Percentiles rank a stretch among this genome's conserved stretches.
These are phyloP conservation scores for Leucania comma DNA, from an alignment of 2,888 invertebrate species.

Conservation along the genomic window DNA sequence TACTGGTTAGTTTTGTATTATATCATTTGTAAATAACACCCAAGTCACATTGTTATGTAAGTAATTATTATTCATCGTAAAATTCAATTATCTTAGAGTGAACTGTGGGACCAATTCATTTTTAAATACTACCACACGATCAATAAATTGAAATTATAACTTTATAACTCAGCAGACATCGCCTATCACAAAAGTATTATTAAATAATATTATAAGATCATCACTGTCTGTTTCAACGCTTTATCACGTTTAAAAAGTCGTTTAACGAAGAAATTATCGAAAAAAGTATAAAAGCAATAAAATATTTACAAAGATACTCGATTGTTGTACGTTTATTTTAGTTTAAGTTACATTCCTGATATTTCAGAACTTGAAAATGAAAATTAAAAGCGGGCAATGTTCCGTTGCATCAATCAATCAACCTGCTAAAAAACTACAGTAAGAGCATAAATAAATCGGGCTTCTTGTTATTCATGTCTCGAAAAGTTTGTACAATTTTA, in stretches of 20 bases:
- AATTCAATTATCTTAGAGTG: slow-evolving; percentile 46
- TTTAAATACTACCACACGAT: slow-evolving; percentile 45
- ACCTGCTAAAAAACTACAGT: background rate
- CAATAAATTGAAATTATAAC: slow-evolving; percentile 29
- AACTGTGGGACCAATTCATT: slow-evolving; percentile 63
- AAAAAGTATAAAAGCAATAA: slow-evolving; percentile 64
- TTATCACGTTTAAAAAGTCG: slow-evolving; percentile 27
- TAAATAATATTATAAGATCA: slow-evolving; percentile 45
- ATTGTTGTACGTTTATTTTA: slow-evolving; percentile 61
- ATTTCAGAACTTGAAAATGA: background rate
- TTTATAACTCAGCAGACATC: slow-evolving; percentile 43
- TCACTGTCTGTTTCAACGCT: slow-evolving; percentile 39
- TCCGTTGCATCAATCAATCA: no score
- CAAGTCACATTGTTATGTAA: slow-evolving; percentile 57
- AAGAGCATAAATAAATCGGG: no score
- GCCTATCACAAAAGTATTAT: slow-evolving; percentile 56
- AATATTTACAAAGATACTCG: slow-evolving; percentile 57
- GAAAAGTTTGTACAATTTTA: no score
- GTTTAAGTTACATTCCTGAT: background rate
- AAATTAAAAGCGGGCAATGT: background rate
- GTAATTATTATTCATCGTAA: slow-evolving; percentile 44
- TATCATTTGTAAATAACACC: slow-evolving; percentile 65
- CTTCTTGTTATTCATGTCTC: no score
- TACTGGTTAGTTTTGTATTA: slow-evolving; percentile 58
- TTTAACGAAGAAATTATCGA: slow-evolving; percentile 43